These are phyloP conservation scores for Aegithalos caudatus DNA, from an alignment of 2,113 vertebrate genomes.

Conservation along the genomic window DNA sequence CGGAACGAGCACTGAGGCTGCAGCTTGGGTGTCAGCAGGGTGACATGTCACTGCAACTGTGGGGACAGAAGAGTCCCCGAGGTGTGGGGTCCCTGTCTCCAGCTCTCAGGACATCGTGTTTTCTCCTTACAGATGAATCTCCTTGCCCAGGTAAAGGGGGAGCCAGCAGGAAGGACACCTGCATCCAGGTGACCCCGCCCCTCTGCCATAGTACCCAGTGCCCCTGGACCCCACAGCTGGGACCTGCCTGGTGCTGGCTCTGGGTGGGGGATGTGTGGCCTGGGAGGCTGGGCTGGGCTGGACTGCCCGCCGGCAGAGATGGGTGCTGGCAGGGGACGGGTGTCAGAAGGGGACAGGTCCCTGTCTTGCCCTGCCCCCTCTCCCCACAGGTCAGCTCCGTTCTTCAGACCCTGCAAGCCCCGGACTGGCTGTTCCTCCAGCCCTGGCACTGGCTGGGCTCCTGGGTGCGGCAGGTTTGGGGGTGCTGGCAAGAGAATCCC, in stretches of 20 bases:
- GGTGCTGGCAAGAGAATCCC: not conserved
- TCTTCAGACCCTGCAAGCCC: not conserved
- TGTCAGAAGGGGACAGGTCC: not conserved
- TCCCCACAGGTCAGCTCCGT: slow-evolving; percentile 3
- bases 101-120: not conserved
- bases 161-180: fast-evolving
- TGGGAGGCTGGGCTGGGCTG: not conserved
- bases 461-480: slow-evolving; percentile 1
- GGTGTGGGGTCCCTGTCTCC: not conserved
- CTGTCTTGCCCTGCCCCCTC: not conserved
- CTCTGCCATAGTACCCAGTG: fast-evolving
- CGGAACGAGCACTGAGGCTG: fast-evolving
- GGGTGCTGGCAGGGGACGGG: not conserved
- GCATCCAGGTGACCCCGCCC: not conserved
- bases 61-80: not conserved
- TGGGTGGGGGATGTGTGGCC: fast-evolving
- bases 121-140: slow-evolving; percentile 40
- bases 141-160: not conserved
- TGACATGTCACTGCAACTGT: fast-evolving
- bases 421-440: not conserved
- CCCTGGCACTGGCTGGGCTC: not conserved
- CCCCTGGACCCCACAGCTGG: fast-evolving
- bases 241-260: not conserved
- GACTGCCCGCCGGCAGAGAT: not conserved
- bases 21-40: not conserved